Evolutionary conservation across 2,113 vertebrate genomes (phyloP), one percentile per base, ranked within the genome.

Genomic region (Eolophus roseicapilla): DNA sequence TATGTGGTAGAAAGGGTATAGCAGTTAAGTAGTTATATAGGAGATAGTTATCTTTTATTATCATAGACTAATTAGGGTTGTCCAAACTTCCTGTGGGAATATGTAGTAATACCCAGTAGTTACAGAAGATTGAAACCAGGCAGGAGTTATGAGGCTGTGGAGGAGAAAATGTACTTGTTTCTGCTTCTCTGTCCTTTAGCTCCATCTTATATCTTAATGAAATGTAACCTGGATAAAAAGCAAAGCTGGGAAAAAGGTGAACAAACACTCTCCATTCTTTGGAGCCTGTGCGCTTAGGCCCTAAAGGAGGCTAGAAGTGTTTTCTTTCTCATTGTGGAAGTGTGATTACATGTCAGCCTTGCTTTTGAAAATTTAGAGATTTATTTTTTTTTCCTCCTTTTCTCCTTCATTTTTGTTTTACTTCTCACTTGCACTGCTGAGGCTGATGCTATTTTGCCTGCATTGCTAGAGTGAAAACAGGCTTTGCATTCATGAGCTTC

Each of bases 21-120:
- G 63, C 44, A 63, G 46, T 82, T 87, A 62, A 87, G 84, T 57
- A n/a, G 55, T n/a, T 59, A 14, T 23, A 10, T 59, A 23, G 55
- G n/a, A 59, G 55, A n/a, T 59, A 94, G 69, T 46, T 63, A 39
- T 94, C 85, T 93, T 94, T 92, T 82, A 86, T 93, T 92, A 83
- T 77, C 46, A 13, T 3, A 2, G 60, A 77, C 75, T 91, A 92
- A 96, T 96, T 90, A 95, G 71, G 44, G 35, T 55, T 92, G 53
- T 70, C 63, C 84, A 88, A 44, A 75, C 64, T 94, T 97, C 90
- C 92, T 88, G 59, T 74, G 71, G 87, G 82, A 90, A 60, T 80
- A 70, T 16, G 50, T 59, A 47, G n/a, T 62, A n/a, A 59, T 70
- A 70, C 37, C 37, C 3, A 1, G 67, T 77, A 73, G 90, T 65